phyloP scores from a whole-genome alignment of 2,797 vertebrate genomes.

The Perodicticus potto region DNA sequence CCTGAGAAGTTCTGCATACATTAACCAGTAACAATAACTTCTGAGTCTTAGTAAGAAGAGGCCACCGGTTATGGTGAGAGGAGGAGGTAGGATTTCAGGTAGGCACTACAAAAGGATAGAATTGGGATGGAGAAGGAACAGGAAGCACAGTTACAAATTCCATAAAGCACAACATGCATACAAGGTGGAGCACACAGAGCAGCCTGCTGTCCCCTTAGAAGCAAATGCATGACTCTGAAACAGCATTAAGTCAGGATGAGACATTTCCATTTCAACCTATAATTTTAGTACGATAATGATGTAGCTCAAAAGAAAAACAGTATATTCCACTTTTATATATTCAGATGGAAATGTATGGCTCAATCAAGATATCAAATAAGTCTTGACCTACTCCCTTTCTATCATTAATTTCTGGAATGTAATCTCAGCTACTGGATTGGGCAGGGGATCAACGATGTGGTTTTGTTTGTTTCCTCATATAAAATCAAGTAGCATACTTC shows the following conservation, averaged over 20 bases:
- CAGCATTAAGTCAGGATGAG: not conserved
- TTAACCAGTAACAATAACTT: not conserved
- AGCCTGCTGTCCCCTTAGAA: not conserved
- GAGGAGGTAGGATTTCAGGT: not conserved
- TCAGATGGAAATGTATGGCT: constrained; percentile 37
- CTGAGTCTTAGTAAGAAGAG: not conserved
- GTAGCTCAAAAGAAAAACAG: constrained; percentile 4
- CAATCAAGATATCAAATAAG: constrained; percentile 43
- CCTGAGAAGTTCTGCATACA: not conserved
- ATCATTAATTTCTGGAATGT: not conserved
- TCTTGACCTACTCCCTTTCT: not conserved
- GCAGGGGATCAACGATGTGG: not conserved
- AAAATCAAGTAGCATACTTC: constrained; percentile 2
- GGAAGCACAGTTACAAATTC: not conserved
- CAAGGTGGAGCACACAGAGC: not conserved
- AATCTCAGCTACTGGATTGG: not conserved
- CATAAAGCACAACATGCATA: not conserved
- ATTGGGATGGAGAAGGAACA: constrained; percentile 12
- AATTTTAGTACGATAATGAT: not conserved
- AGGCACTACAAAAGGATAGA: not conserved
- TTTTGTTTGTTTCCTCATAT: constrained; percentile 2
- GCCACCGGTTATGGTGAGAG: not conserved
- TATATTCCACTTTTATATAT: constrained; percentile 9
- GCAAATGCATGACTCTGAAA: not conserved
- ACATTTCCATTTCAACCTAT: constrained; percentile 48